A percentile compares a stretch with the other conserved stretches of the same genome.
Evolutionary conservation across 2,888 invertebrate species (phyloP).

Genomic region (Parnassius orleans): DNA sequence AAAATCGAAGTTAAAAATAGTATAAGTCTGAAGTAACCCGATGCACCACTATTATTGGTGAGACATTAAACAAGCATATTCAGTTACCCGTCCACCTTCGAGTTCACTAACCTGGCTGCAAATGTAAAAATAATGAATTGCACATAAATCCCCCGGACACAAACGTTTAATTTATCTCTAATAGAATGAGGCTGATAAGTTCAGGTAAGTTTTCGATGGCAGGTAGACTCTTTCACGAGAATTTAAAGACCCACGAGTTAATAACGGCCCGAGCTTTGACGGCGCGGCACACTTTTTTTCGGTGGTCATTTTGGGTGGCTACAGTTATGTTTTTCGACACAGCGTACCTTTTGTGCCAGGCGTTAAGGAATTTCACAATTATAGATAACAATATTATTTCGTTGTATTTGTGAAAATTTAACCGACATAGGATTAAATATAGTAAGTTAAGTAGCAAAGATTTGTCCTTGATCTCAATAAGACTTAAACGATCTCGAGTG

Average conservation of each 20-base stretch:
- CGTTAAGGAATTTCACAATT: slow-evolving; percentile 55
- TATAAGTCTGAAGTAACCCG: slow-evolving; percentile 31
- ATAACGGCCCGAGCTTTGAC: slow-evolving; percentile 42
- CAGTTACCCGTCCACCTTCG: slow-evolving; percentile 36
- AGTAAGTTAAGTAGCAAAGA: neutral
- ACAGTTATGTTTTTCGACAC: slow-evolving; percentile 58
- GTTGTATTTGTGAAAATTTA: slow-evolving; percentile 19
- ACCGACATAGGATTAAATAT: neutral
- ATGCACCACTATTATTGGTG: slow-evolving; percentile 33
- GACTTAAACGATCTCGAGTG: slow-evolving; percentile 7
- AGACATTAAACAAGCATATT: slow-evolving; percentile 38
- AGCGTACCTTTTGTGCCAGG: slow-evolving; percentile 53
- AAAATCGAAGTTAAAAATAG: slow-evolving; percentile 29
- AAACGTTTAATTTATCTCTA: slow-evolving; percentile 68
- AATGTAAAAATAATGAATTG: slow-evolving; percentile 66
- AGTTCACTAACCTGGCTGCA: slow-evolving; percentile 46
- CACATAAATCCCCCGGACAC: slow-evolving; percentile 44
- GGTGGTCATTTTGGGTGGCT: slow-evolving; percentile 58
- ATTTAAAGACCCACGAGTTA: slow-evolving; percentile 46
- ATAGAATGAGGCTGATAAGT: slow-evolving; percentile 56
- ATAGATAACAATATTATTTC: slow-evolving; percentile 36
- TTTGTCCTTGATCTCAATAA: slow-evolving; percentile 5
- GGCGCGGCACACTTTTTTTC: slow-evolving; percentile 51
- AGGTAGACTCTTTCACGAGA: slow-evolving; percentile 68
- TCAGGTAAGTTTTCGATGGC: slow-evolving; percentile 59